These are phyloP conservation scores for Apistogramma diplotaenia DNA, from an alignment of 2,113 vertebrate genomes.

Conservation along the genomic window DNA sequence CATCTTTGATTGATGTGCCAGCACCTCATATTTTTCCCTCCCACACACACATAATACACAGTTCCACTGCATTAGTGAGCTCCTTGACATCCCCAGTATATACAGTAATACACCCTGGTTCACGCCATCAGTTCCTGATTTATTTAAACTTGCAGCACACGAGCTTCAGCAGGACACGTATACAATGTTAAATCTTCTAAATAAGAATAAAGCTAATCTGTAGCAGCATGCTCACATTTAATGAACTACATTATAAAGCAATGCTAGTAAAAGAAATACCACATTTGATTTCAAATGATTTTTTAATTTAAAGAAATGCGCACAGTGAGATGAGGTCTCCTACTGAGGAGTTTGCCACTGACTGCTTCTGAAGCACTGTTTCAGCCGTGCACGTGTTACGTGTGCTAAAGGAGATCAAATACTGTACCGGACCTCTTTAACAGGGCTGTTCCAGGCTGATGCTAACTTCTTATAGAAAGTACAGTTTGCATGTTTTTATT, in stretches of 20 bases:
- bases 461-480: constrained; percentile 18
- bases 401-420: constrained; percentile 10
- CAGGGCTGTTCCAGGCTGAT: not conserved
- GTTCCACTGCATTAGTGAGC: constrained; percentile 53
- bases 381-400: not conserved
- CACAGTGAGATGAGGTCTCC: not conserved
- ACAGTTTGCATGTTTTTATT: constrained; percentile 36
- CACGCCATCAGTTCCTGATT: constrained; percentile 51
- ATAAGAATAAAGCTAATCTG: too few relatives aligned
- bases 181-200: not conserved
- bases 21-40: constrained; percentile 43
- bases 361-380: not conserved
- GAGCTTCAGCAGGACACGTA: too few relatives aligned
- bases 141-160: constrained; percentile 29
- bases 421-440: not conserved
- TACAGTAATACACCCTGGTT: constrained; percentile 49
- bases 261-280: constrained; percentile 8
- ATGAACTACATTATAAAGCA: not conserved
- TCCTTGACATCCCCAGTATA: constrained; percentile 50
- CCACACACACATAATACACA: constrained; percentile 63
- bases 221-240: not conserved
- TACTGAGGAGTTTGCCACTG: not conserved
- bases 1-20: constrained; percentile 62
- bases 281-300: constrained; percentile 7
- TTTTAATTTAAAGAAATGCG: not conserved